Percentiles rank a stretch among this genome's conserved stretches.
phyloP scores from a whole-genome alignment of 2,113 vertebrate genomes.

The Xyrauchen texanus region DNA sequence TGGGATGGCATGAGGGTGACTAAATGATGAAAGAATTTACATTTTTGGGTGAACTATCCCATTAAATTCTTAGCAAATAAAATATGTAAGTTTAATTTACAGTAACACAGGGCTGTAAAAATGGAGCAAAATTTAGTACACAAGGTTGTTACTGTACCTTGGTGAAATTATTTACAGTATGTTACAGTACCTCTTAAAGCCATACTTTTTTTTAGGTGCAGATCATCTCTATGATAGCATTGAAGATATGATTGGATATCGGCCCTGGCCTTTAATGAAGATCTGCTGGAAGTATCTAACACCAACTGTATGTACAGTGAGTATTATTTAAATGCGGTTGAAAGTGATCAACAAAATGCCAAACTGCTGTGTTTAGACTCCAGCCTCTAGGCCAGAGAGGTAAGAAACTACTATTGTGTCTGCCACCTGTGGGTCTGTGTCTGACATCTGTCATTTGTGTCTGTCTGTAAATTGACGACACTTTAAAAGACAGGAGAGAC shows the following conservation, averaged over 20 bases:
- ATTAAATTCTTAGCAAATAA: too few species aligned
- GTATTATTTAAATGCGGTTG: constrained; percentile 47
- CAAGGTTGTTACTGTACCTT: too few species aligned
- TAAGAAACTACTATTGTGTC: not conserved
- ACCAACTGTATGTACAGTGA: constrained; percentile 84
- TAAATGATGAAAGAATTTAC: too few species aligned
- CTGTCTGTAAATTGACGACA: not conserved
- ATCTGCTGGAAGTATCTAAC: constrained; percentile 89
- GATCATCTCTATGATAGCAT: constrained; percentile 87
- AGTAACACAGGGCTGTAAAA: too few species aligned
- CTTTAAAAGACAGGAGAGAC: constrained; percentile 17
- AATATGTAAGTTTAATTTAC: too few species aligned
- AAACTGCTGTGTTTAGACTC: not conserved
- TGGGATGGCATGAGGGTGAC: too few species aligned
- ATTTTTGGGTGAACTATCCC: too few species aligned
- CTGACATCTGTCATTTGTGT: constrained; percentile 38
- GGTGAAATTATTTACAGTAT: too few species aligned
- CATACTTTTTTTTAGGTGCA: constrained; percentile 71
- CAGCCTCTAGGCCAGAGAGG: not conserved
- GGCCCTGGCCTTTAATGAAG: constrained; percentile 86
- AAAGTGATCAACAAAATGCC: too few species aligned
- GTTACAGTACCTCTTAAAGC: not conserved
- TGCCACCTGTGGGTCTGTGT: constrained; percentile 18
- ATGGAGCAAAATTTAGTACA: too few species aligned
- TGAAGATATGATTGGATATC: constrained; percentile 93